Conservation (phyloP, 1,140 invertebrate species). For the Drosophila asahinai region DNA sequence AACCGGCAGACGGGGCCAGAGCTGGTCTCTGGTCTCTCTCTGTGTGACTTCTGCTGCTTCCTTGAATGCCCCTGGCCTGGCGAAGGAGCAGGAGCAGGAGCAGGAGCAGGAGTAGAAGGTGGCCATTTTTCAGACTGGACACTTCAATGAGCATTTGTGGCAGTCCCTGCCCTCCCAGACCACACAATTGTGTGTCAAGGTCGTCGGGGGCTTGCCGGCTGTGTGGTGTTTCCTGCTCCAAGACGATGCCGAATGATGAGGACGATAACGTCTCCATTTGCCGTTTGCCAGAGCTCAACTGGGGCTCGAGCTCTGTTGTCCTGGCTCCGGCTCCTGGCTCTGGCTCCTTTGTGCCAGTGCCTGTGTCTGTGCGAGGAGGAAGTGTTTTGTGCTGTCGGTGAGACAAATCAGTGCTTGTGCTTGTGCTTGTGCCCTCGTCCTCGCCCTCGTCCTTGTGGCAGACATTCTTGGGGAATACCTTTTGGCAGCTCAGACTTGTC, state of each 20-base stretch:
- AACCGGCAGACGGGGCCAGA: slow-evolving; percentile 33
- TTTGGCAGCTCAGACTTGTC: slow-evolving; percentile 81
- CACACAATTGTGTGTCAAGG: slow-evolving; percentile 71
- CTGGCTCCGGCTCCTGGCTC: slow-evolving; percentile 16
- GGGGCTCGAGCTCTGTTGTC: slow-evolving; percentile 25
- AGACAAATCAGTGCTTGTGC: slow-evolving; percentile 58
- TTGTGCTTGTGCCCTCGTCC: slow-evolving; percentile 10
- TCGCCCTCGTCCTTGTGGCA: slow-evolving; percentile 48
- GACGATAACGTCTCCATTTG: slow-evolving; percentile 76
- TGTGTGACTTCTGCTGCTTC: slow-evolving; percentile 53
- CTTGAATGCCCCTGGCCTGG: slow-evolving; percentile 56
- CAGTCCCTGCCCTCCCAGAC: slow-evolving; percentile 8
- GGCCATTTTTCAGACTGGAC: slow-evolving; percentile 77
- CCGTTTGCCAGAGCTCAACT: slow-evolving; percentile 27
- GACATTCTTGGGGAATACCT: slow-evolving; percentile 81
- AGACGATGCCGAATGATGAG: slow-evolving; percentile 74
- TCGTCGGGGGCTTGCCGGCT: slow-evolving; percentile 45
- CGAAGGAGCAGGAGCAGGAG: slow-evolving; percentile 12
- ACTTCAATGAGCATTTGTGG: slow-evolving; percentile 70
- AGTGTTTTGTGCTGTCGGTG: slow-evolving; percentile 63
- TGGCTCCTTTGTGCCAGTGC: slow-evolving; percentile 35
- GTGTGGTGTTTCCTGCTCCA: slow-evolving; percentile 74
- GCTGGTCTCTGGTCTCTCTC: slow-evolving; percentile 34
- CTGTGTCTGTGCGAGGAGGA: slow-evolving; percentile 48
- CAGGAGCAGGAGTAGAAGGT: slow-evolving; percentile 18